phyloP scores from a whole-genome alignment of 30 jellyfish, hydroid and myxozoan genomes.

The Aurelia sp. region DNA sequence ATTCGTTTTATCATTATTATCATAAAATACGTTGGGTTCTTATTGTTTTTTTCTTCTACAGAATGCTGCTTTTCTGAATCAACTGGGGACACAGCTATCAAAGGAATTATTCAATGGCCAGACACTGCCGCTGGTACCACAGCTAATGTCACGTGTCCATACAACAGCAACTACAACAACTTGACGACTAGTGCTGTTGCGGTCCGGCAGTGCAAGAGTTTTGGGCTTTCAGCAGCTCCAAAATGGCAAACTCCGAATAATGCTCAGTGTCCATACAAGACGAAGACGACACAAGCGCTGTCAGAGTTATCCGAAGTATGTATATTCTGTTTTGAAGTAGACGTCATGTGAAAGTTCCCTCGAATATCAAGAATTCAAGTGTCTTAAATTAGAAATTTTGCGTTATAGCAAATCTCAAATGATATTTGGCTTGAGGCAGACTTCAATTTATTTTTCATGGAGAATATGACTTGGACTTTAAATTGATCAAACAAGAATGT shows the following conservation, averaged over 20 bases:
- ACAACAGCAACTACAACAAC: constrained; percentile 2
- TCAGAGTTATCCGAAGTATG: constrained; percentile 45
- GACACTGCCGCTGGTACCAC: constrained; percentile 20
- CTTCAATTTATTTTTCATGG: too few relatives aligned
- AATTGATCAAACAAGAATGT: too few relatives aligned
- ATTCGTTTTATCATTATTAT: background rate
- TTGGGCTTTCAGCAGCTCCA: constrained; percentile 33
- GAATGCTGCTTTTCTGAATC: constrained; percentile 46
- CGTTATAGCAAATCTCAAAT: too few relatives aligned
- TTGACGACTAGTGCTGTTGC: background rate
- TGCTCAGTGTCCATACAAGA: constrained; percentile 36
- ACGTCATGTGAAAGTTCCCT: too few relatives aligned
- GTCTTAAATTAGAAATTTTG: too few relatives aligned
- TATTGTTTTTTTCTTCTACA: background rate
- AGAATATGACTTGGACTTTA: too few relatives aligned
- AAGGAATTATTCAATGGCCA: constrained; percentile 53
- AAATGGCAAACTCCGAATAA: constrained; percentile 28
- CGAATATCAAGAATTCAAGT: too few relatives aligned
- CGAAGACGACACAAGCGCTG: constrained; percentile 35
- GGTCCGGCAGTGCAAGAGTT: constrained; percentile 18
- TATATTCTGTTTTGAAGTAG: background rate
- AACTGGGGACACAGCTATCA: constrained; percentile 31
- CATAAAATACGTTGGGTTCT: background rate
- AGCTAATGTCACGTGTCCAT: constrained; percentile 36
- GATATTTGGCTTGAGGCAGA: too few relatives aligned